phyloP scores from a whole-genome alignment of 2,797 vertebrate genomes.

The Tapirus indicus region DNA sequence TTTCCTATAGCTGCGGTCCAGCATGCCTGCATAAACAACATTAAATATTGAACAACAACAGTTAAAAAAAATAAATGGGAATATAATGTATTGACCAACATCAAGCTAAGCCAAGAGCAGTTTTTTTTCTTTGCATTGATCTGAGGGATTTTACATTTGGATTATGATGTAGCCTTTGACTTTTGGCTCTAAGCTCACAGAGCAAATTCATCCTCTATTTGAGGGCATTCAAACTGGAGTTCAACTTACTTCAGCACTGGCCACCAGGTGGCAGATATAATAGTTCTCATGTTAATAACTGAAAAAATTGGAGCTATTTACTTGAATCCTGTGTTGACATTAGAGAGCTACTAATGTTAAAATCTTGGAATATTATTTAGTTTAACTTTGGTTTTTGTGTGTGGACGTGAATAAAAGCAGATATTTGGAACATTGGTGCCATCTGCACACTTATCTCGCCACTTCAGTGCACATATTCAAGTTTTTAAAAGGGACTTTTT shows the following conservation, averaged over 20 bases:
- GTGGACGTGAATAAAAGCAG: background rate
- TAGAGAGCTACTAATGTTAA: background rate
- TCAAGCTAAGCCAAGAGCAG: background rate
- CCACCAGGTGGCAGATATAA: constrained; percentile 50
- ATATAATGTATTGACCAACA: background rate
- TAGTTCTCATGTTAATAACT: background rate
- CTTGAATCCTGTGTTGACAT: background rate
- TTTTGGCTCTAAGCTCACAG: background rate
- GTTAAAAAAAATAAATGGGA: constrained; percentile 29
- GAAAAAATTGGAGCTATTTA: background rate
- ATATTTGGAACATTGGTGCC: background rate
- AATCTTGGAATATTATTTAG: background rate
- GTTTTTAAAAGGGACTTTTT: background rate
- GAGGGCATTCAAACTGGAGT: background rate
- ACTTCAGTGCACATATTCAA: background rate
- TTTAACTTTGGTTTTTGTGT: background rate
- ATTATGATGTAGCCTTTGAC: constrained; percentile 35
- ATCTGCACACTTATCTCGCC: background rate
- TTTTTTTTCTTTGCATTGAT: constrained; percentile 40
- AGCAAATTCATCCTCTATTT: background rate
- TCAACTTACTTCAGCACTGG: background rate
- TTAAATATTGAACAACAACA: constrained; percentile 36
- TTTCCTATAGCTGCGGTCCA: background rate
- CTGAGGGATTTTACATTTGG: background rate
- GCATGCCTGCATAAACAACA: background rate